A percentile compares a stretch with the other conserved stretches of the same genome.
Conservation (phyloP, 2,797 vertebrate genomes). For the Saxicola maurus region DNA sequence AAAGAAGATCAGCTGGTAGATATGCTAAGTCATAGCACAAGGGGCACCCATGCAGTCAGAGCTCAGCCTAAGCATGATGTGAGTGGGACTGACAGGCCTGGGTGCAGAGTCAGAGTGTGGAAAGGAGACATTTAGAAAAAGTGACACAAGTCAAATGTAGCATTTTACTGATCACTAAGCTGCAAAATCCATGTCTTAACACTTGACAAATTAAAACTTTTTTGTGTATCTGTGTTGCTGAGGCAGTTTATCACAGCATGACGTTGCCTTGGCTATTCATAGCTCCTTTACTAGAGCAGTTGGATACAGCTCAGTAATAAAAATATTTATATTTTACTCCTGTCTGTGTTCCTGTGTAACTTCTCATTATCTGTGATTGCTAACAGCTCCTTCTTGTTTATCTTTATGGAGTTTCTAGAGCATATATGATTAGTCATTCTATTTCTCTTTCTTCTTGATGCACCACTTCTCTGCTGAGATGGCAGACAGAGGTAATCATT, state of each 20-base stretch:
- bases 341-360: not conserved
- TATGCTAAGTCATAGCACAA: not conserved
- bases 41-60: not conserved
- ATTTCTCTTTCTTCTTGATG: not conserved
- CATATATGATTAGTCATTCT: not conserved
- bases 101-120: not conserved
- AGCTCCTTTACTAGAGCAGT: not conserved
- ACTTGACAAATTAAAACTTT: not conserved
- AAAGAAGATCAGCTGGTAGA: not conserved
- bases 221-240: not conserved
- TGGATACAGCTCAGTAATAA: not conserved
- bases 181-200: not conserved
- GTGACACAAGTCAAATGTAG: not conserved
- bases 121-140: not conserved
- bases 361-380: not conserved
- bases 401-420: not conserved
- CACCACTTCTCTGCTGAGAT: not conserved
- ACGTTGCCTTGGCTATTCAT: not conserved
- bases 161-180: not conserved
- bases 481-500: not conserved
- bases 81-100: not conserved
- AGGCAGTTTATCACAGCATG: not conserved
- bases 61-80: not conserved
- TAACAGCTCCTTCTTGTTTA: not conserved
- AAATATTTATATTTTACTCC: not conserved